Conservation (phyloP, 2,797 vertebrate genomes). For the Rhinogobio ventralis region DNA sequence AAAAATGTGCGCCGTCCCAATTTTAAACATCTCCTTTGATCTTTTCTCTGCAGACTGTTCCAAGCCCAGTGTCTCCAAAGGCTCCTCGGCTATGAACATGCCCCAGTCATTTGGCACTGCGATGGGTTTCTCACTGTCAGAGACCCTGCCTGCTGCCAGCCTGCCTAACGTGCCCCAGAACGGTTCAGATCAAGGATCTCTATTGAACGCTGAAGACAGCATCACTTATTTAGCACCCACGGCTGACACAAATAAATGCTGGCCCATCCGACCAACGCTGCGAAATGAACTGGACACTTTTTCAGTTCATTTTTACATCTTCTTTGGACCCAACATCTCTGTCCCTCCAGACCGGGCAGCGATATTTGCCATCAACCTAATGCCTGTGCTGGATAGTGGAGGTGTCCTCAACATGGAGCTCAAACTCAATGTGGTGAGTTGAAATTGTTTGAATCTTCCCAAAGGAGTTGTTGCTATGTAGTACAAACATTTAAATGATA, state of each 20-base stretch:
- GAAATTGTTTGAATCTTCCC: background rate
- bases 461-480: background rate
- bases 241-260: conserved; percentile 81
- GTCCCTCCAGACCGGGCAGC: conserved; percentile 90
- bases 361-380: conserved; percentile 92
- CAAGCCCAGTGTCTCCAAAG: conserved; percentile 82
- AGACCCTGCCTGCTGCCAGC: conserved; percentile 74
- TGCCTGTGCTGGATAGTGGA: conserved; percentile 95
- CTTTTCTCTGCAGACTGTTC: conserved; percentile 85
- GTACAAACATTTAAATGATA: background rate
- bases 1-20: conserved; percentile 17
- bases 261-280: conserved; percentile 93
- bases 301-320: conserved; percentile 98
- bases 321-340: conserved; percentile 95
- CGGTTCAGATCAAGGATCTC: conserved; percentile 63
- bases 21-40: conserved; percentile 53
- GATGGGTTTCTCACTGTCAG: conserved; percentile 82
- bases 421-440: conserved; percentile 90
- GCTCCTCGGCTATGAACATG: conserved; percentile 89
- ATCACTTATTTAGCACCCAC: conserved; percentile 74
- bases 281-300: conserved; percentile 98
- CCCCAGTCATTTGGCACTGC: conserved; percentile 91
- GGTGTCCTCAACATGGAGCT: conserved; percentile 97
- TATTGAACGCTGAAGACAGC: conserved; percentile 68
- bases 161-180: conserved; percentile 71